Percentiles rank a stretch among this genome's conserved stretches.
Conservation (phyloP, 2,797 vertebrate genomes). For the Epinephelus awoara region DNA sequence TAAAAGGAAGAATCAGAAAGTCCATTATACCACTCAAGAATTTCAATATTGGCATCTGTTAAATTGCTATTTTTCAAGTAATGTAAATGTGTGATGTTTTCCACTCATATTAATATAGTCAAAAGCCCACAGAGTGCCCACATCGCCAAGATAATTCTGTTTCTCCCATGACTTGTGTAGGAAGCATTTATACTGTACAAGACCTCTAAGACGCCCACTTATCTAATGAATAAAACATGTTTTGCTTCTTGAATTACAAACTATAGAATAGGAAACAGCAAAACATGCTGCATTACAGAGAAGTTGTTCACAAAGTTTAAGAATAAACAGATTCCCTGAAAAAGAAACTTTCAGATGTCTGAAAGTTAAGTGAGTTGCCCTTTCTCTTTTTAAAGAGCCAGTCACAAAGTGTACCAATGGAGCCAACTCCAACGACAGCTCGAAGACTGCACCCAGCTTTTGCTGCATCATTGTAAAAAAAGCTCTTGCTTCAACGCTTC, state of each 20-base stretch:
- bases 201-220: constrained; percentile 60
- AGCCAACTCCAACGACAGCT: constrained; percentile 15
- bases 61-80: background rate
- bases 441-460: constrained; percentile 7
- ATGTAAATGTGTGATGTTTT: constrained; percentile 27
- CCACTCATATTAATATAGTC: constrained; percentile 7
- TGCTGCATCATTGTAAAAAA: constrained; percentile 14
- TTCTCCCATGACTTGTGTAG: constrained; percentile 43
- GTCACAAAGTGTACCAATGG: constrained; percentile 17
- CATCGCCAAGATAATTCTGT: constrained; percentile 27
- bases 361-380: background rate
- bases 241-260: constrained; percentile 26
- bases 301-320: constrained; percentile 7
- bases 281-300: background rate
- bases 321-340: background rate
- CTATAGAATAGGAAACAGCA: background rate
- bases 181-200: constrained; percentile 44
- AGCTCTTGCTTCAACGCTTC: constrained; percentile 27
- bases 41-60: background rate
- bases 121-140: constrained; percentile 27
- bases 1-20: background rate
- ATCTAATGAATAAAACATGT: constrained; percentile 57
- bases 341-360: background rate
- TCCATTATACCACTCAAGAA: background rate
- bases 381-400: constrained; percentile 11